Conservation (phyloP, 2,888 invertebrate species). For the Drosophila austrosaltans region DNA sequence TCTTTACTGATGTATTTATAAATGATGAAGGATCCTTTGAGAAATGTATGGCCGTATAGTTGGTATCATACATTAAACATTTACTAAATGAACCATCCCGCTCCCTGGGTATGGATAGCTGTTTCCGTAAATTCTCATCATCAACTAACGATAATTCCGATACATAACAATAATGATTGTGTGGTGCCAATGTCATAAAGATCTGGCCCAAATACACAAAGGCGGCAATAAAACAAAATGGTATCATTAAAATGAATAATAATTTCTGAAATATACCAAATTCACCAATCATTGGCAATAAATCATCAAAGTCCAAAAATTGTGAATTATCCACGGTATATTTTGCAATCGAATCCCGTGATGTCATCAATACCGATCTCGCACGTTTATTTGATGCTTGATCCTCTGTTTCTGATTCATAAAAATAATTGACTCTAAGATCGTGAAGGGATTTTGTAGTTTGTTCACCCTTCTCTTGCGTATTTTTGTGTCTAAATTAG, state of each 20-base stretch:
- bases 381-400: background rate
- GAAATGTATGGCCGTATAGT: constrained; percentile 85
- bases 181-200: constrained; percentile 91
- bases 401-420: background rate
- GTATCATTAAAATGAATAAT: constrained; percentile 91
- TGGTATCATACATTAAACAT: constrained; percentile 90
- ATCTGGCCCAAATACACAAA: constrained; percentile 95
- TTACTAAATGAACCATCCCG: constrained; percentile 86
- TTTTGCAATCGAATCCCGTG: background rate
- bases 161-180: constrained; percentile 91
- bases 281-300: constrained; percentile 92
- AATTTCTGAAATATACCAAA: constrained; percentile 92
- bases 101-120: constrained; percentile 87
- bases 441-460: background rate
- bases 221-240: constrained; percentile 92
- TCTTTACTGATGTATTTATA: constrained; percentile 85
- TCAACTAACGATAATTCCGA: constrained; percentile 88
- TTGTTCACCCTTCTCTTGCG: background rate
- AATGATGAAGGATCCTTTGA: constrained; percentile 86
- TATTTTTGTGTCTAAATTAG: background rate
- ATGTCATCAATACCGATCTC: background rate
- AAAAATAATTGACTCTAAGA: background rate
- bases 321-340: background rate
- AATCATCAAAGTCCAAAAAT: constrained; percentile 90
- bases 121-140: constrained; percentile 87